Percentiles rank a stretch among this genome's conserved stretches.
phyloP scores from a whole-genome alignment of 2,797 vertebrate species.

The Chelon labrosus region DNA sequence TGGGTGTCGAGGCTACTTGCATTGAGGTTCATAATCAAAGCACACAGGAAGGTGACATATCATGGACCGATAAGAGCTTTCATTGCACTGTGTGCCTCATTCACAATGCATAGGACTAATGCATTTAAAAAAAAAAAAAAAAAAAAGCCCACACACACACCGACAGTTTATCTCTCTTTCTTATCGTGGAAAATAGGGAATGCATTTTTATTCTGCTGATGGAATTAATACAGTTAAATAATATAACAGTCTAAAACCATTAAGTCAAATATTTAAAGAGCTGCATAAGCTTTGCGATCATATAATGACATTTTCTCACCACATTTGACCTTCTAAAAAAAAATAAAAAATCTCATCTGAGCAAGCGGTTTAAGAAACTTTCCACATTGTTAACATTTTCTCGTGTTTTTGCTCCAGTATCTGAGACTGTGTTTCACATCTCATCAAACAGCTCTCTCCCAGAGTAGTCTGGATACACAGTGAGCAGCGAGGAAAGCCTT shows the following conservation, averaged over 20 bases:
- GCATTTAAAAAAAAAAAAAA: conserved; percentile 23
- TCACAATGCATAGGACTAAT: conserved; percentile 8
- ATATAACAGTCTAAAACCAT: not conserved
- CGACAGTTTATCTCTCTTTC: not conserved
- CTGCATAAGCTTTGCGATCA: not conserved
- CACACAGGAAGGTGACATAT: conserved; percentile 57
- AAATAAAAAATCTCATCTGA: not conserved
- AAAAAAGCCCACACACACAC: too few species aligned
- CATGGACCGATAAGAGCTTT: conserved; percentile 46
- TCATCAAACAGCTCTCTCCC: conserved; percentile 16
- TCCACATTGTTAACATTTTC: not conserved
- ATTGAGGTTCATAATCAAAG: conserved; percentile 69
- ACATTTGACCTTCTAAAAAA: not conserved
- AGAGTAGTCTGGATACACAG: conserved; percentile 14
- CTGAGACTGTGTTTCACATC: conserved; percentile 16
- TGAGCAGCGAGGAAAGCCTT: conserved; percentile 26
- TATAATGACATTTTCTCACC: not conserved
- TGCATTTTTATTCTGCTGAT: not conserved
- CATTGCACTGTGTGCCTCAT: conserved; percentile 4
- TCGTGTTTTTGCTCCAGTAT: conserved; percentile 9
- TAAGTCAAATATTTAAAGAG: not conserved
- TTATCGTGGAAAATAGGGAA: not conserved
- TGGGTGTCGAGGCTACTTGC: conserved; percentile 64
- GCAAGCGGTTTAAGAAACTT: not conserved
- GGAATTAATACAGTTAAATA: not conserved